Evolutionary conservation across 2,888 invertebrate genomes (phyloP), one percentile per base, ranked within the genome.

Genomic region (Heliconius charithonia): DNA sequence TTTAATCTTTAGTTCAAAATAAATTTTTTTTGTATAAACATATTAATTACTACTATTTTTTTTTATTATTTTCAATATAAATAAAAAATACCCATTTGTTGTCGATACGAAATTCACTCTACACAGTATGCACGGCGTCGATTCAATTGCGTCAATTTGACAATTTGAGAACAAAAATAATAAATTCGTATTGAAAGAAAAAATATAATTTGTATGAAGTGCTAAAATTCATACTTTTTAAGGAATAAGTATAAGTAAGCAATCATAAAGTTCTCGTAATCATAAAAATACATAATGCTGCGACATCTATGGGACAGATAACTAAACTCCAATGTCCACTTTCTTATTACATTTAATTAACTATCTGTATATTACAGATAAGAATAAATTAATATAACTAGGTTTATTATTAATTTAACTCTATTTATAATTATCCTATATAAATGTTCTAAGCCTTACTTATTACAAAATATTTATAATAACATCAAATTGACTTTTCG

Each of bases 401-500:
- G 6, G 27, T 3, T 25, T 2, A 63, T 16, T 63, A 63, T 27
- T 27, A 6, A 27, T 63, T 25, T 27, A 13, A 27, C 25, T 62
- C 3, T 12, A 62, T 27, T 27, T 16, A 4, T 62, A 27, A 27
- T 27, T 63, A 63, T 27, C 4, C 4, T 13, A 16, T 16, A 3
- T 6, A 13, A 41, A 69, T 69, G n/a, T 41, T 13, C 2, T 13
- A 9, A 41, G 16, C 16, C 7, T 37, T 22, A 16, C 6, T 25
- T 41, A 25, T 45, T 69, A 9, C 16, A n/a, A 51, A 71, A 19
- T 71, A 27, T 29, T 51, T 29, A 71, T 29, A 71, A 29, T 3
- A 70, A 71, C 51, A 71, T 71, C 13, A 22, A 51, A 22, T 71
- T 71, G 29, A 71, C 71, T 72, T 32, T 59, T 22, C 12, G 32